These are phyloP conservation scores for Mesocricetus auratus DNA, from an alignment of 2,113 vertebrate species.

Conservation along the genomic window DNA sequence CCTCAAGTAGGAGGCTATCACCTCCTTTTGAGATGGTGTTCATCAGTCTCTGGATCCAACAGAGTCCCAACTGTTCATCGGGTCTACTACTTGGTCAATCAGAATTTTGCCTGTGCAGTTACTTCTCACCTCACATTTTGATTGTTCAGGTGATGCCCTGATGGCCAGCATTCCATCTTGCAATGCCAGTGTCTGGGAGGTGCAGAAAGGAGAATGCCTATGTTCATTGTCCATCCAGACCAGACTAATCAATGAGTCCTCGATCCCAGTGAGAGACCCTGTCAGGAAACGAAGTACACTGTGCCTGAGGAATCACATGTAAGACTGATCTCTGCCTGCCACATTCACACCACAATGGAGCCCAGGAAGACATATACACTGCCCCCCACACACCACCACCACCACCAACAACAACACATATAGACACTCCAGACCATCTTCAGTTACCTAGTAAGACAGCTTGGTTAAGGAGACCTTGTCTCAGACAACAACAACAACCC, in stretches of 20 bases:
- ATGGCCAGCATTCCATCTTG: background rate
- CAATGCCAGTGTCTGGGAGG: no score
- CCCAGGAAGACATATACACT: background rate
- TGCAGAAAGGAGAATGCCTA: background rate
- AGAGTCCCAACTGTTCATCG: background rate
- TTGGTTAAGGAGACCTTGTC: background rate
- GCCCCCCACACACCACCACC: no score
- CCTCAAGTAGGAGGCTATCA: background rate
- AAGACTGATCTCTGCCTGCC: background rate
- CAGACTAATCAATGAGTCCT: background rate
- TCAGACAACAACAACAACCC: background rate
- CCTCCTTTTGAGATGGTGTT: background rate
- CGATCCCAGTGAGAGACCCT: background rate
- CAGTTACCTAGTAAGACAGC: background rate
- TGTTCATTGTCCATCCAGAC: background rate
- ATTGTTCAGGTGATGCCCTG: background rate
- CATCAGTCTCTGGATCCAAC: no score
- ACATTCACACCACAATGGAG: background rate
- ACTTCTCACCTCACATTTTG: background rate
- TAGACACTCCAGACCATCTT: background rate
- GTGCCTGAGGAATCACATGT: background rate
- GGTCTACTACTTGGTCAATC: background rate
- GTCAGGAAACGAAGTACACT: background rate
- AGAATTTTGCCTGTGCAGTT: background rate
- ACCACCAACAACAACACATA: background rate